These are phyloP conservation scores for Erannis defoliaria DNA, from an alignment of 2,888 invertebrate genomes.

Conservation along the genomic window DNA sequence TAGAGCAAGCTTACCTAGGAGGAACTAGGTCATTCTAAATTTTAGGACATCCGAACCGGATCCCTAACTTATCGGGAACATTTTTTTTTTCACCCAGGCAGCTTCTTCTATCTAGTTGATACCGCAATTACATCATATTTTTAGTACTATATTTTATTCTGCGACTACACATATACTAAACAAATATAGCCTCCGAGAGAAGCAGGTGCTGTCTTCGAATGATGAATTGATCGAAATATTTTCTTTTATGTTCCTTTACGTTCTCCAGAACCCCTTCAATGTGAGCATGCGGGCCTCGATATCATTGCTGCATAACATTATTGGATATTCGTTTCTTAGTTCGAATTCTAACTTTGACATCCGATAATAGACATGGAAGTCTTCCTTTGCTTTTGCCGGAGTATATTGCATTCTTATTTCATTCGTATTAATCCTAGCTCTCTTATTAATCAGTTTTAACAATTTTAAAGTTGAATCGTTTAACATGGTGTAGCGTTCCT, in stretches of 20 bases:
- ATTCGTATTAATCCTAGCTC: too few species aligned
- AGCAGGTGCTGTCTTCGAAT: slow-evolving; percentile 43
- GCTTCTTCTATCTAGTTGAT: too few species aligned
- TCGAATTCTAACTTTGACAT: neutral
- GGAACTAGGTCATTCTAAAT: too few species aligned
- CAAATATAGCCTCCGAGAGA: slow-evolving; percentile 30
- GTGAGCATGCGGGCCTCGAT: neutral
- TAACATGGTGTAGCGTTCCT: too few species aligned
- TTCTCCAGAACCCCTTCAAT: slow-evolving; percentile 10
- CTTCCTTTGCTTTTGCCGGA: neutral
- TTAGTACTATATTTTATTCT: neutral
- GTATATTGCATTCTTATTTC: too few species aligned
- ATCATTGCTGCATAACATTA: neutral
- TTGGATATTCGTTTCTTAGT: slow-evolving; percentile 1
- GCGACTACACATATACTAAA: neutral
- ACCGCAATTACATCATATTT: too few species aligned
- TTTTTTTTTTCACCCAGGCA: too few species aligned
- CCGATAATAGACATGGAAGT: neutral
- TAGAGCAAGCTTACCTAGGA: too few species aligned
- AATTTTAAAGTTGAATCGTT: too few species aligned
- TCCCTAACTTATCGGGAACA: too few species aligned
- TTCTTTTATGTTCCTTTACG: slow-evolving; percentile 33
- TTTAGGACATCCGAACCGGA: too few species aligned
- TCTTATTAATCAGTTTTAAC: too few species aligned
- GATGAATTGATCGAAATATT: slow-evolving; percentile 43